Evolutionary conservation across 2,113 vertebrate genomes (phyloP), one percentile per base, ranked within the genome.

Genomic region (Tauraco erythrolophus): DNA sequence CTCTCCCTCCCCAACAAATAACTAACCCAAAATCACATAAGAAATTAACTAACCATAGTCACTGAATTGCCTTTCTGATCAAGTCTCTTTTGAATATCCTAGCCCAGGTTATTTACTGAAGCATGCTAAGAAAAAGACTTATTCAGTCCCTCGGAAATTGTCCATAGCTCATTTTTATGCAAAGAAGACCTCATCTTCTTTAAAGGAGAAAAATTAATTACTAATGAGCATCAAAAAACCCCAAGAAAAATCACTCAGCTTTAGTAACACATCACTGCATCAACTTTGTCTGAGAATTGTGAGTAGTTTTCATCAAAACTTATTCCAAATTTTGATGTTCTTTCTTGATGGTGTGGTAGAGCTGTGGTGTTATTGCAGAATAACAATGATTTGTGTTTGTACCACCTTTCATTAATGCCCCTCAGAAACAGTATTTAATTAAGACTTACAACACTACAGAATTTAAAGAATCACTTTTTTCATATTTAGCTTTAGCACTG

Each of bases 221-320:
- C 94, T 98, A 98, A 97, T 97, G 85, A 98, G 79, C 94, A 93
- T 95, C 95, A 60, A 94, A 94, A 93, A 92, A 97, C 88, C 41
- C 64, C 84, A 69, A 81, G 85, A 95, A 97, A 94, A 98, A 97
- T 97, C 93, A 48, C 75, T 97, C 92, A 76, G 94, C 91, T 95
- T 97, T 97, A 96, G 96, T 95, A 95, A 97, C 84, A 96, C 89
- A 93, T 93, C 91, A 88, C 50, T 96, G 87, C 84, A 96, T 94
- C 64, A 95, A 96, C 96, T 98, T 97, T 97, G 88, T 94, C 92
- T 97, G 61, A 96, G 94, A 97, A 95, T 94, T 74, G 53, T 80
- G 75, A 94, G 60, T 84, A 95, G 89, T 91, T 96, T 92, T 96
- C 78, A 95, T 80, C 75, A 92, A 94, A 86, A 57, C 50, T 96